Evolutionary conservation across 2,888 invertebrate species (phyloP).

Genomic region (Lathronympha strigana): DNA sequence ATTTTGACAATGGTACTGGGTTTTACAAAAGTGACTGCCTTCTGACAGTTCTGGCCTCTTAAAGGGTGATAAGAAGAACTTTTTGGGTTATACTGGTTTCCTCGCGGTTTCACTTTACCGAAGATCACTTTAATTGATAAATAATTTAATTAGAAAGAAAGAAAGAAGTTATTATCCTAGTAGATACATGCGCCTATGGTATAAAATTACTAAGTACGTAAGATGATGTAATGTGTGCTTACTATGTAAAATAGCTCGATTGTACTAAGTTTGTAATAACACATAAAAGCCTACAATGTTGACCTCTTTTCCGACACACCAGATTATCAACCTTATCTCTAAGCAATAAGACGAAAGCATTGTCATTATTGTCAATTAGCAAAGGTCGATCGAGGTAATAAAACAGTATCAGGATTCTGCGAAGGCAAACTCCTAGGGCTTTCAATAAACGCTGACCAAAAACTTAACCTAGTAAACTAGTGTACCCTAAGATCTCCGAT

Average conservation of each 20-base stretch:
- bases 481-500: not conserved
- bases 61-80: too few relatives aligned
- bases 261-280: conserved; percentile 1
- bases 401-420: conserved; percentile 57
- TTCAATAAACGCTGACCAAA: not conserved
- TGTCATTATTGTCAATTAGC: conserved; percentile 33
- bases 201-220: not conserved
- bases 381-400: conserved; percentile 37
- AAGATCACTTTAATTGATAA: too few relatives aligned
- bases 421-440: conserved; percentile 62
- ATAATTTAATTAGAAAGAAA: too few relatives aligned
- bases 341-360: conserved; percentile 40
- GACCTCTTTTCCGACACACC: conserved; percentile 29
- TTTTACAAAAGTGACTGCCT: too few relatives aligned
- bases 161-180: not conserved
- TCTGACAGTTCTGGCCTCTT: too few relatives aligned
- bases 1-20: too few relatives aligned
- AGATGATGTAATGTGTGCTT: not conserved
- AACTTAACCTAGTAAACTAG: not conserved
- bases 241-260: conserved; percentile 18
- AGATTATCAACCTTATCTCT: conserved; percentile 18
- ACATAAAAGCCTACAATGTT: conserved; percentile 1
- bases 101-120: too few relatives aligned
- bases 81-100: too few relatives aligned
- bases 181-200: not conserved